Evolutionary conservation across 2,888 invertebrate genomes (phyloP), one percentile per base, ranked within the genome.

Genomic region (Agrochola circellaris): DNA sequence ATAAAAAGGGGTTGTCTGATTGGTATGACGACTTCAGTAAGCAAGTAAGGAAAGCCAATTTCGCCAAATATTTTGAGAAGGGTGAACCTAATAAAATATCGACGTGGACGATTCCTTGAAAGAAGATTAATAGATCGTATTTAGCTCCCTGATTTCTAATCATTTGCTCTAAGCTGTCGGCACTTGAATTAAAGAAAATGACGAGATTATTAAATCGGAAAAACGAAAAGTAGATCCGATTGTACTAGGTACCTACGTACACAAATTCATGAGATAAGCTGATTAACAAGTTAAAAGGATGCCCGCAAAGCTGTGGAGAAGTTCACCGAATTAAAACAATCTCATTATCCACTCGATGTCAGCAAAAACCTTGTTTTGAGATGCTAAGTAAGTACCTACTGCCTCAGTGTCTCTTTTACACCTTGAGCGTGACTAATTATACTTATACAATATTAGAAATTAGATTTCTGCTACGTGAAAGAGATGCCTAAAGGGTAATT

Each of bases 281-380:
- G 93, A 95, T 95, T 95, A 95, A 89, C 92, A 93, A 95, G 92
- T 94, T 94, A 93, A 93, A 93, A 93, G 92, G 93, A 92, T 89
- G 90, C 89, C 92, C 91, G 86, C 91, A 89, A 90, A 91, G 90
- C 88, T 85, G 85, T 82, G 87, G 89, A 86, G 86, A 90, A 92
- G 91, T 93, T 91, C 88, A 89, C 81, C 90, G 91, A 94, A 94
- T 94, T 94, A 93, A 93, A 93, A 94, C 93, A 93, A 94, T 94
- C 92, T 92, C 93, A 92, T 93, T 94, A 93, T 90, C 91, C 88
- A 87, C 81, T 86, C 87, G 88, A 91, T 89, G 91, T 90, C 91
- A 90, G 90, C 79, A 76, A 71, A 80, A 89, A 86, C 87, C 88
- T 84, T 79, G 84, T 90, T 91, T 90, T 92, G 89, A 89, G 89